These are phyloP conservation scores for Chelonoidis abingdonii DNA, from an alignment of 2,113 vertebrate genomes.

Conservation along the genomic window DNA sequence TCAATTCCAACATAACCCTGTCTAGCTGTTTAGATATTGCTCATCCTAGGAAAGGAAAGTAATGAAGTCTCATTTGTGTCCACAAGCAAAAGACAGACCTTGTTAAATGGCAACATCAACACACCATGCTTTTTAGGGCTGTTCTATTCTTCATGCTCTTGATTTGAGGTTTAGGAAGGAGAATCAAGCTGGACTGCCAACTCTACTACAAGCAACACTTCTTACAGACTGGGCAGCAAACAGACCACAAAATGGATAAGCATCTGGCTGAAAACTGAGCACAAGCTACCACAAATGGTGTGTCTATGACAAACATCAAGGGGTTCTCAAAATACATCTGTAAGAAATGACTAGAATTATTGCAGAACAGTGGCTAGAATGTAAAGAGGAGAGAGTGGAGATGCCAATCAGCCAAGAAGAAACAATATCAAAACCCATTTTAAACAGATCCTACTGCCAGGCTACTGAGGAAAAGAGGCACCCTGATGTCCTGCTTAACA, in stretches of 20 bases:
- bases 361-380: neutral
- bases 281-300: neutral
- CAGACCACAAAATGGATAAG: neutral
- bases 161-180: neutral
- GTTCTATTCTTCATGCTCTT: neutral
- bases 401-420: neutral
- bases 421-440: neutral
- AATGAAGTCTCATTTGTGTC: no score
- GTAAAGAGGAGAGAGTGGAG: neutral
- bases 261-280: slow-evolving; percentile 27
- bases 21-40: neutral
- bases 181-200: neutral
- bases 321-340: neutral
- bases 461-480: neutral
- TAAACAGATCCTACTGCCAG: neutral
- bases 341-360: neutral
- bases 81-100: neutral
- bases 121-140: neutral
- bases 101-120: neutral
- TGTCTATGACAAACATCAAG: neutral
- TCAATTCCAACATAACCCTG: neutral
- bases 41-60: neutral
- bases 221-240: neutral
- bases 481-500: neutral
- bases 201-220: neutral